These are phyloP conservation scores for Illadopsis cleaveri DNA, from an alignment of 2,113 vertebrate genomes.

Conservation along the genomic window DNA sequence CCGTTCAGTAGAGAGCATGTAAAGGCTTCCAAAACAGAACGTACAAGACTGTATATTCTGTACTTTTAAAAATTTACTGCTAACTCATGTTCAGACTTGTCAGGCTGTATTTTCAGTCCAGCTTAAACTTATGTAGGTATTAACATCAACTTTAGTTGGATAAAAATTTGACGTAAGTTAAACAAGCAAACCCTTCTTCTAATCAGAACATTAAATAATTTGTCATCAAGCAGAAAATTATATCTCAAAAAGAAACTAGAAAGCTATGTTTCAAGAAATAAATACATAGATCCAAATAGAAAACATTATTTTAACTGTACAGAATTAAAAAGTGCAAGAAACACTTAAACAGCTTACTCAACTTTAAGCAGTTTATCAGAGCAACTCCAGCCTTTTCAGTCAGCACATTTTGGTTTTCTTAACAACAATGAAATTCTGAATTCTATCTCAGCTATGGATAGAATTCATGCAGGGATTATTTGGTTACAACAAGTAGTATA, in stretches of 20 bases:
- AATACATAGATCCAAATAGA: not conserved
- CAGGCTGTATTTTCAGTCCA: not conserved
- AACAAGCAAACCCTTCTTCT: not conserved
- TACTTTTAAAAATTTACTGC: not conserved
- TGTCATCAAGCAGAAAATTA: not conserved
- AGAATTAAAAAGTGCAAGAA: not conserved
- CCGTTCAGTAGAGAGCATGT: not conserved
- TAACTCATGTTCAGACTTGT: not conserved
- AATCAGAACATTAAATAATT: not conserved
- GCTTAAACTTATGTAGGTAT: not conserved
- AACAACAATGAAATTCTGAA: constrained; percentile 15
- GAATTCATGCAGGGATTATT: constrained; percentile 2
- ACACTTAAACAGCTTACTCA: constrained; percentile 28
- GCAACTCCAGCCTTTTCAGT: constrained; percentile 19
- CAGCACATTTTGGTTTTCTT: constrained; percentile 5
- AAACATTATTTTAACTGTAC: not conserved
- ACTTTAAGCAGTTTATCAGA: constrained; percentile 40
- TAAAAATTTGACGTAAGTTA: not conserved
- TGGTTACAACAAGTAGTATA: not conserved
- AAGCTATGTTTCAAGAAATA: not conserved
- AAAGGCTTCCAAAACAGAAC: not conserved
- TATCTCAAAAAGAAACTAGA: not conserved
- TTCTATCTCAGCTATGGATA: not conserved
- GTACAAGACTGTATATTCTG: not conserved
- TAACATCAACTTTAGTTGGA: not conserved